Evolutionary conservation across 2,797 vertebrate genomes (phyloP).

Genomic region (Columba guinea): DNA sequence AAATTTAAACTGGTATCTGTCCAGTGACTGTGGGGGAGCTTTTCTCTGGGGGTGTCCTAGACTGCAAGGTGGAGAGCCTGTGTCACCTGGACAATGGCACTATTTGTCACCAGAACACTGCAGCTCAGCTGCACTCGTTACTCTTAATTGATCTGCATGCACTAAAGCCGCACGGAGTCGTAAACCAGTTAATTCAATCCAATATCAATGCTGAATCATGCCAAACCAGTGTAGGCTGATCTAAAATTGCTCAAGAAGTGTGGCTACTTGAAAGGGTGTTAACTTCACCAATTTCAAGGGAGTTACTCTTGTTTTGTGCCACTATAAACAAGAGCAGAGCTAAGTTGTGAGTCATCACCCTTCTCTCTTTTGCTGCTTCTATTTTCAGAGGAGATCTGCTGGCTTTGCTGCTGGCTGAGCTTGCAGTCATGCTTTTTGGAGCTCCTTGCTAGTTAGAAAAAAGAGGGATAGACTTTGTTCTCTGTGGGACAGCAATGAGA

Average conservation of each 20-base stretch:
- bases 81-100: background rate
- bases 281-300: conserved; percentile 10
- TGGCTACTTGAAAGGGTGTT: conserved; percentile 25
- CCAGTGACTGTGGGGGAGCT: background rate
- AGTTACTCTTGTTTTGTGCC: conserved; percentile 44
- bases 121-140: background rate
- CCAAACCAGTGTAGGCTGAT: background rate
- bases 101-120: background rate
- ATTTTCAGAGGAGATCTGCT: conserved; percentile 52
- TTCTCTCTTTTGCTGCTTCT: conserved; percentile 10
- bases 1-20: rapidly evolving
- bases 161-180: background rate
- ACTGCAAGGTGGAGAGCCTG: background rate
- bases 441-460: conserved; percentile 9
- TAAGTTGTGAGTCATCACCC: background rate
- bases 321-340: conserved; percentile 36
- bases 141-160: background rate
- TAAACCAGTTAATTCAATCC: background rate
- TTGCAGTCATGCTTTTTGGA: conserved; percentile 28
- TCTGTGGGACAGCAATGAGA: conserved; percentile 23
- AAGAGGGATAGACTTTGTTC: conserved; percentile 23
- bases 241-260: background rate
- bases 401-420: conserved; percentile 24
- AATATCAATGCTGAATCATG: background rate
- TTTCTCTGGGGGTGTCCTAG: background rate